Percentiles rank a stretch among this genome's conserved stretches.
Conservation (phyloP, 92 coral and sea anemone species). For the Bergia puertoricense region DNA sequence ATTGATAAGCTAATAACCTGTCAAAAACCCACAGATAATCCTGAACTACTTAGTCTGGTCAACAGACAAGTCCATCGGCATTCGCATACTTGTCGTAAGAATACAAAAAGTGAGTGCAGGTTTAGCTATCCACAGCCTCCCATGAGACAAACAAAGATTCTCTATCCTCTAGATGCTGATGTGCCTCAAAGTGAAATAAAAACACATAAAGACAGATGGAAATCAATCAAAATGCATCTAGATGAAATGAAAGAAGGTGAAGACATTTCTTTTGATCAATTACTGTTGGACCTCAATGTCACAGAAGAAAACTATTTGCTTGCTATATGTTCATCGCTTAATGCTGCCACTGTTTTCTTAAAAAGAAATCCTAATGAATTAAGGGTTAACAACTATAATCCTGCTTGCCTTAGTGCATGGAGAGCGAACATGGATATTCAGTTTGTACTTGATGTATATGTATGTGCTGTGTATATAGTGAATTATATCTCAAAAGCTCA, state of each 20-base stretch:
- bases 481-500: slow-evolving; percentile 60
- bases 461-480: slow-evolving; percentile 65
- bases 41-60: slow-evolving; percentile 45
- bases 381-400: slow-evolving; percentile 18
- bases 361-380: slow-evolving; percentile 62
- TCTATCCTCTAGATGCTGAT: slow-evolving; percentile 45
- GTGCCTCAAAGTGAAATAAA: slow-evolving; percentile 11
- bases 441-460: slow-evolving; percentile 63
- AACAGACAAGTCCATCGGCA: slow-evolving; percentile 51
- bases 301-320: slow-evolving; percentile 42
- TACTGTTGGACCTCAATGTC: slow-evolving; percentile 23
- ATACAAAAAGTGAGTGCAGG: slow-evolving; percentile 33
- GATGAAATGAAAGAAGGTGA: slow-evolving; percentile 50
- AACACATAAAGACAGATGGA: slow-evolving; percentile 35
- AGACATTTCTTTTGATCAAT: slow-evolving; percentile 56
- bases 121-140: slow-evolving; percentile 39
- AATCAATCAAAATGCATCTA: slow-evolving; percentile 42
- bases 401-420: slow-evolving; percentile 66
- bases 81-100: slow-evolving; percentile 61
- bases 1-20: slow-evolving; percentile 66
- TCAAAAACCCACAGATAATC: slow-evolving; percentile 45
- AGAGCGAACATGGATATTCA: slow-evolving; percentile 15
- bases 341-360: slow-evolving; percentile 23
- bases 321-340: slow-evolving; percentile 48
- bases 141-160: slow-evolving; percentile 44